Evolutionary conservation across 2,888 invertebrate species (phyloP).

Genomic region (Girardia tigrina): DNA sequence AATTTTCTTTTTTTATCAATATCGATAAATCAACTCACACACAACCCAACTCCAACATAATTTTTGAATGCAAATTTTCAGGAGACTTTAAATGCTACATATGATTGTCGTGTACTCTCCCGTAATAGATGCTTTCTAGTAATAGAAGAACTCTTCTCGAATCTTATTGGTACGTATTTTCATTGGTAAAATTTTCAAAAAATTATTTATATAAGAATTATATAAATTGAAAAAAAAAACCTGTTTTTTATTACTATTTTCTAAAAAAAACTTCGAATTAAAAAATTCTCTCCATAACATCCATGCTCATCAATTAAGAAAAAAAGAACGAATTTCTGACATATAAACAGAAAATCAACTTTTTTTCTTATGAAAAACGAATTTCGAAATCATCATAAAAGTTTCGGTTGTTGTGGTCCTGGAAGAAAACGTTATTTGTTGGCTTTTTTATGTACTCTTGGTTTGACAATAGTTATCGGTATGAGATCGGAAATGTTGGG

Average conservation of each 20-base stretch:
- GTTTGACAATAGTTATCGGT: slow-evolving; percentile 36
- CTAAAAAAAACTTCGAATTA: too few relatives aligned
- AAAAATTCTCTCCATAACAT: too few relatives aligned
- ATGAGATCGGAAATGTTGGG: slow-evolving; percentile 37
- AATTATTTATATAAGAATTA: too few relatives aligned
- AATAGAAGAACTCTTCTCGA: not conserved
- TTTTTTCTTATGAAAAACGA: slow-evolving; percentile 17
- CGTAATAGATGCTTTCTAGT: not conserved
- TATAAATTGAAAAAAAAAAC: too few relatives aligned
- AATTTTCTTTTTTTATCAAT: not conserved
- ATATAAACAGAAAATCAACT: too few relatives aligned
- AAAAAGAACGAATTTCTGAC: too few relatives aligned
- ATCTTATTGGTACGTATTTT: too few relatives aligned
- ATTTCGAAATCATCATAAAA: not conserved
- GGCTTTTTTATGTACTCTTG: slow-evolving; percentile 36
- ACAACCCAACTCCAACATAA: not conserved
- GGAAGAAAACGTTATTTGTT: slow-evolving; percentile 37
- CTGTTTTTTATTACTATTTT: too few relatives aligned
- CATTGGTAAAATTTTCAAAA: not conserved
- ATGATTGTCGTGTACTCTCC: slow-evolving; percentile 19
- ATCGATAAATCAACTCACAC: not conserved
- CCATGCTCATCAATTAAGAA: too few relatives aligned
- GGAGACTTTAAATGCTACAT: not conserved
- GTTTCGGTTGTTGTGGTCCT: slow-evolving; percentile 36
- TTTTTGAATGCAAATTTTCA: not conserved